Percentiles rank a stretch among this genome's conserved stretches.
Evolutionary conservation across 2,113 vertebrate species (phyloP).

Genomic region (Thomomys bottae): DNA sequence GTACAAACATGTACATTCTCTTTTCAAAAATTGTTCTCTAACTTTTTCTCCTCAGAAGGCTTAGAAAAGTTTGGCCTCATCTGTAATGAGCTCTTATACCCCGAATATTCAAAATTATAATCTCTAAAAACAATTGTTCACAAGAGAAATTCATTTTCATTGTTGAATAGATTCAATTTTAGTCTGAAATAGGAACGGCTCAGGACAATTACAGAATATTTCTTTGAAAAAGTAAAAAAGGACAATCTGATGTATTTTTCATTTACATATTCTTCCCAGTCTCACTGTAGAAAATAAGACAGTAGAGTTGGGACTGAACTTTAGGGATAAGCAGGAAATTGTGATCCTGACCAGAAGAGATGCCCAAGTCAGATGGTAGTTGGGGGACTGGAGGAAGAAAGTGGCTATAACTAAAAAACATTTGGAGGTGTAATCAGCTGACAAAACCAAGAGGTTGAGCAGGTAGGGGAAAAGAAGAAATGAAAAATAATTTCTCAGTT

Average conservation of each 20-base stretch:
- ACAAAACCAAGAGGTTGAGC: not conserved
- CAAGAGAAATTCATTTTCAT: conserved; percentile 6
- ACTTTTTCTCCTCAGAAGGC: not conserved
- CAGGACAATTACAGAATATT: not conserved
- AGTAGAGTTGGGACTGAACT: not conserved
- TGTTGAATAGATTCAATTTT: not conserved
- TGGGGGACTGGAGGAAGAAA: not conserved
- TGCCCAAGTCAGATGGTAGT: not conserved
- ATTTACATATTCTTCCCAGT: not conserved
- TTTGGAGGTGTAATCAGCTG: not conserved
- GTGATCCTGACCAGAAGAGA: not conserved
- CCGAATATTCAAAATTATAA: not conserved
- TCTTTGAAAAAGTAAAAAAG: not conserved
- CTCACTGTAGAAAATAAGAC: not conserved
- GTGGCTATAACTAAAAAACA: not conserved
- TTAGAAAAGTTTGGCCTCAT: not conserved
- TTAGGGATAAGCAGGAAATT: not conserved
- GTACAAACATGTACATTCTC: not conserved
- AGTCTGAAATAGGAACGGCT: not conserved
- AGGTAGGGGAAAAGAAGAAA: not conserved
- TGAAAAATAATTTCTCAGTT: not conserved
- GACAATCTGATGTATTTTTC: not conserved
- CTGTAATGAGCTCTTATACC: not conserved
- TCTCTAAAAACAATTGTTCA: not conserved
- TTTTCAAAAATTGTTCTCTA: not conserved